A percentile compares a stretch with the other conserved stretches of the same genome.
These are phyloP conservation scores for Perognathus longimembris DNA, from an alignment of 2,113 vertebrate species.

Conservation along the genomic window DNA sequence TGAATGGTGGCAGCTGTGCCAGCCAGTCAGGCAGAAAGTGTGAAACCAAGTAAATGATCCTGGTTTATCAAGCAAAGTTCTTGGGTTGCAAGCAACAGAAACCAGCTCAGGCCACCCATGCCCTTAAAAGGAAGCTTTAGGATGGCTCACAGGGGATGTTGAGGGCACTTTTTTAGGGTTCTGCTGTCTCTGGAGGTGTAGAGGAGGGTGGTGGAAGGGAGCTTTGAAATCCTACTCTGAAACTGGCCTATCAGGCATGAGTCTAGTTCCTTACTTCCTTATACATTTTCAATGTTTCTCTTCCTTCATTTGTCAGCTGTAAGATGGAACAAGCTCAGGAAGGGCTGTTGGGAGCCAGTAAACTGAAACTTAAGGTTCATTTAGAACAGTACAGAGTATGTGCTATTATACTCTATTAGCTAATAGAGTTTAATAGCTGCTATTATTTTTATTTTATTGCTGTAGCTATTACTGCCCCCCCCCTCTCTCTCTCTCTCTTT, in stretches of 20 bases:
- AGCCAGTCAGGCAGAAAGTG: background rate
- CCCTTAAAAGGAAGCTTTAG: background rate
- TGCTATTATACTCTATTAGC: background rate
- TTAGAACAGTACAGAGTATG: background rate
- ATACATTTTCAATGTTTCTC: background rate
- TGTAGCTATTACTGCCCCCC: background rate
- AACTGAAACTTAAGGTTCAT: background rate
- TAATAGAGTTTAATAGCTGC: background rate
- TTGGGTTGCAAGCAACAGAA: constrained; percentile 64
- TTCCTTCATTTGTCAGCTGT: background rate
- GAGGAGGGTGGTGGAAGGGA: background rate
- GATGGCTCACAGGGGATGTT: background rate
- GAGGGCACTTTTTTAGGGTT: background rate
- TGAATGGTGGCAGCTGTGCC: background rate
- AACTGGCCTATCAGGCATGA: background rate
- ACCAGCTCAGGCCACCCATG: background rate
- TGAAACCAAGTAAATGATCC: constrained; percentile 48
- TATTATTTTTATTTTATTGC: constrained; percentile 51
- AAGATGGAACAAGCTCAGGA: background rate
- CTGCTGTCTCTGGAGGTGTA: background rate
- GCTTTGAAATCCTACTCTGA: background rate
- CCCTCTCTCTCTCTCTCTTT: background rate
- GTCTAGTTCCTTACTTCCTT: background rate
- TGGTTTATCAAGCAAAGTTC: constrained; percentile 26
- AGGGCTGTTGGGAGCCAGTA: background rate